A percentile compares a stretch with the other conserved stretches of the same genome.
Evolutionary conservation across 1,140 invertebrate genomes (phyloP).

Genomic region (Centruroides sculpturatus): DNA sequence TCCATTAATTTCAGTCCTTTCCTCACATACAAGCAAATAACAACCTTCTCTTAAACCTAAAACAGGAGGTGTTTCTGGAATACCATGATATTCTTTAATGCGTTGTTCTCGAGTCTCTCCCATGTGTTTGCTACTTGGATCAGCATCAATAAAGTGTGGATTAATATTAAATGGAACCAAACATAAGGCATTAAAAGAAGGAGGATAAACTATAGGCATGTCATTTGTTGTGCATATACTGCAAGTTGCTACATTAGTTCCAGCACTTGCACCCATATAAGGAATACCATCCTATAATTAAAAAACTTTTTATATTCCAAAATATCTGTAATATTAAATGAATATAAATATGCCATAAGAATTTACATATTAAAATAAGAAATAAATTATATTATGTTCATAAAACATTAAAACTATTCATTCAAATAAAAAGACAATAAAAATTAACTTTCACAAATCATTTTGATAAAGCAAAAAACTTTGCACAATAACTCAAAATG

Average conservation of each 20-base stretch:
- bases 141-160: slow-evolving; percentile 59
- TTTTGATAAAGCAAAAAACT: too few species aligned
- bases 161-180: slow-evolving; percentile 74
- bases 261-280: slow-evolving; percentile 66
- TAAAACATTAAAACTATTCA: neutral
- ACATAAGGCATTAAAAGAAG: slow-evolving; percentile 50
- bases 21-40: slow-evolving; percentile 44
- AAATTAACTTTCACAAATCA: too few species aligned
- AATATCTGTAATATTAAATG: neutral
- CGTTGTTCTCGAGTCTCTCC: slow-evolving; percentile 50
- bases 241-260: slow-evolving; percentile 61
- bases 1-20: slow-evolving; percentile 43
- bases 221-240: slow-evolving; percentile 70
- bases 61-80: slow-evolving; percentile 39
- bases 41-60: slow-evolving; percentile 55
- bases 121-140: slow-evolving; percentile 46
- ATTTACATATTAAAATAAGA: neutral
- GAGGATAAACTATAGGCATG: slow-evolving; percentile 67
- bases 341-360: neutral
- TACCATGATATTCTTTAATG: slow-evolving; percentile 48
- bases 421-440: too few species aligned
- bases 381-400: neutral
- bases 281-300: slow-evolving; percentile 41
- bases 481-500: too few species aligned
- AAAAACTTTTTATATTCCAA: slow-evolving; percentile 1